These are phyloP conservation scores for Chaetodon auriga DNA, from an alignment of 2,113 vertebrate species.

Conservation along the genomic window DNA sequence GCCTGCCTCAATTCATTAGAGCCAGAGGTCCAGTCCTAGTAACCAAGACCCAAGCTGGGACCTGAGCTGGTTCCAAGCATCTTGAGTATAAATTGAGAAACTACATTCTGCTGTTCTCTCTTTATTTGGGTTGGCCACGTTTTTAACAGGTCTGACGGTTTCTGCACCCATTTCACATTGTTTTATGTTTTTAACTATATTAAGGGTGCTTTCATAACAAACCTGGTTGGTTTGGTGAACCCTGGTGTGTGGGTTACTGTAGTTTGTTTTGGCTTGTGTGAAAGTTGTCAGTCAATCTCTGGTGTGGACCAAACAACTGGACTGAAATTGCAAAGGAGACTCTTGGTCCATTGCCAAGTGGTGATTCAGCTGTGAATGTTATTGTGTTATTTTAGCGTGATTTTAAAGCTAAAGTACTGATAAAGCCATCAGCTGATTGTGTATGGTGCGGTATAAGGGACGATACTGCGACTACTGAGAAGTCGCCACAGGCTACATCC, in stretches of 20 bases:
- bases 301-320: not conserved
- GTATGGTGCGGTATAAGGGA: no score
- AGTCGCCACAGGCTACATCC: no score
- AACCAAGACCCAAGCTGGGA: not conserved
- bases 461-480: no score
- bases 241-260: not conserved
- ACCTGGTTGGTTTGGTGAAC: not conserved
- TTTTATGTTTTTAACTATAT: not conserved
- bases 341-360: no score
- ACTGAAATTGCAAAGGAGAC: not conserved
- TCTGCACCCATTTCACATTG: not conserved
- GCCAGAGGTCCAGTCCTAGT: not conserved
- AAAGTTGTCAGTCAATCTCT: not conserved
- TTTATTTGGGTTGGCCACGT: no score
- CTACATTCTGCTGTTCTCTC: no score
- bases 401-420: not conserved
- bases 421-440: not conserved
- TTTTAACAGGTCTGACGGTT: no score
- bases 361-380: not conserved
- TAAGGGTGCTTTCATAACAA: not conserved
- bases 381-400: not conserved
- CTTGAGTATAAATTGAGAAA: no score
- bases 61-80: not conserved
- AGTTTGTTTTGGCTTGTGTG: not conserved
- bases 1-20: not conserved